Conservation (phyloP, 1,140 invertebrate species). For the Calosoma granatense region DNA sequence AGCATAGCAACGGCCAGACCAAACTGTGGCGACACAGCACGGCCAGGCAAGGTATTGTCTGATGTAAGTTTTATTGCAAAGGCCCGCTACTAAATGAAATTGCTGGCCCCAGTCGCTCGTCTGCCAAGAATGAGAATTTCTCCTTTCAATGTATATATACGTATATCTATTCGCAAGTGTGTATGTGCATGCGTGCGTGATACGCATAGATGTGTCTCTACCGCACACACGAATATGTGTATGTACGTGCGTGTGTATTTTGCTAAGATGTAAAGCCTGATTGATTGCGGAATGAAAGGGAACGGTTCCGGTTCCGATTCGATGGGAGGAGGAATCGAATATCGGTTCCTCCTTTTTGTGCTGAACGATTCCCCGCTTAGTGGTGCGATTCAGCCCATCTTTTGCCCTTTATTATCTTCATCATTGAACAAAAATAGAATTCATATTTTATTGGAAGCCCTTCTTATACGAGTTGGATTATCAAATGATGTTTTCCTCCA, state of each 20-base stretch:
- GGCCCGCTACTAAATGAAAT: not conserved
- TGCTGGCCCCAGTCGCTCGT: not conserved
- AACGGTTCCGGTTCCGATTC: not conserved
- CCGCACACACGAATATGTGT: too few relatives aligned
- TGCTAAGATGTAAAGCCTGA: constrained; percentile 7
- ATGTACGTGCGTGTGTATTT: not conserved
- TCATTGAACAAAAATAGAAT: constrained; percentile 7
- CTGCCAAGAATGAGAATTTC: not conserved
- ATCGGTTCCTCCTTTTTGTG: not conserved
- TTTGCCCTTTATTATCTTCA: not conserved
- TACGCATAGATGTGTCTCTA: not conserved
- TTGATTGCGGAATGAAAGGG: constrained; percentile 7
- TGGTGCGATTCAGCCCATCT: not conserved
- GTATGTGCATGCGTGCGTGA: not conserved
- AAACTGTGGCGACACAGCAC: too few relatives aligned
- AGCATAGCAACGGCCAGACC: too few relatives aligned
- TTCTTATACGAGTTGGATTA: not conserved
- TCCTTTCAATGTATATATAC: not conserved
- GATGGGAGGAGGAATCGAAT: constrained; percentile 3
- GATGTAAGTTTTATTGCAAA: constrained; percentile 5
- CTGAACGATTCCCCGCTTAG: not conserved
- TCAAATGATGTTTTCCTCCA: not conserved
- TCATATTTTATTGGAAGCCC: not conserved
- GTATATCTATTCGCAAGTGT: not conserved
- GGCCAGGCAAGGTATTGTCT: not conserved